Evolutionary conservation across 2,113 vertebrate genomes (phyloP), one percentile per base, ranked within the genome.

Genomic region (Pao palembangensis): DNA sequence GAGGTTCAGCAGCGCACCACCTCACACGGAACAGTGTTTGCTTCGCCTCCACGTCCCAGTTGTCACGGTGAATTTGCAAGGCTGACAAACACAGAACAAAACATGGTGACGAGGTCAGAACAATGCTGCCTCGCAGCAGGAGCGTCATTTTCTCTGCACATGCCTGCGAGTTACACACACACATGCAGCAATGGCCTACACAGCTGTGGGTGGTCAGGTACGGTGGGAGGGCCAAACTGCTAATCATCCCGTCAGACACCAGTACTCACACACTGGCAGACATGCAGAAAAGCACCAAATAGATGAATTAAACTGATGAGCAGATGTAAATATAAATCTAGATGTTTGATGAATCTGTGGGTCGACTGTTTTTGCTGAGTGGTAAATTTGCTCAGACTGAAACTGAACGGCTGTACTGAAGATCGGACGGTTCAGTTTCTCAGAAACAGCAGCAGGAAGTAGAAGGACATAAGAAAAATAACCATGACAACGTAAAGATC

Each of bases 171-270:
- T 48, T 51, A 71, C 55, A 64, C 17, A 80, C 41, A 64, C 21
- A 47, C 21, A 51, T 17, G 75, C 28, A n/a, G 28, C 5, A 31
- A 31, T 7, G 28, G 61, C 58, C 53, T 57, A 43, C 52, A 51
- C 31, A 18, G 53, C 61, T 63, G 78, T 73, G 78, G 78, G 75
- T 73, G 79, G 80, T 80, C 67, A 82, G 73, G 67, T 50, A 71
- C 5, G 6, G 28, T 31, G 8, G 28, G 28, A 31, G 28, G 28
- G 5, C 5, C 1, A 31, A 31, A 3, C 28, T 31, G 28, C 28
- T 31, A 38, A 38, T 12, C 50, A 38, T 48, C 17, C 23, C 55
- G 46, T 51, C 55, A 23, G 10, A 51, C 18, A 15, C n/a, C 19
- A 15, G 5, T 3, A 51, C 20, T 25, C 21, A 21, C 10, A 66